These are phyloP conservation scores for Propithecus perrieri DNA, from an alignment of 2,797 vertebrate genomes.

Conservation along the genomic window DNA sequence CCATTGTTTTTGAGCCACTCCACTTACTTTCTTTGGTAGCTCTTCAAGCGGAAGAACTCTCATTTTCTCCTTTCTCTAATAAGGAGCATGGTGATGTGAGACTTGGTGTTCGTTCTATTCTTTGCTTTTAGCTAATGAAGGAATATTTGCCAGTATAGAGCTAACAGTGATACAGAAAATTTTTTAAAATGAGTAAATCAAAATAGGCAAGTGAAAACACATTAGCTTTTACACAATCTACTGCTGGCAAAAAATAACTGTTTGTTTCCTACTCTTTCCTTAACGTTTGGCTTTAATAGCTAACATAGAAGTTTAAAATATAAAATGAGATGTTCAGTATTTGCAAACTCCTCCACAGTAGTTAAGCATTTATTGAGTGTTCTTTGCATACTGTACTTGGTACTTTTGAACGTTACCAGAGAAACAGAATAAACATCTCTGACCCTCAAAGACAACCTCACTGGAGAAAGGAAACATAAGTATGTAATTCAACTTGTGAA, in stretches of 20 bases:
- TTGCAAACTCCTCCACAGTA: not conserved
- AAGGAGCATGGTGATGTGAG: not conserved
- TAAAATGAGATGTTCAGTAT: not conserved
- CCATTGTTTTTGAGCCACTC: not conserved
- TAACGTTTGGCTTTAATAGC: not conserved
- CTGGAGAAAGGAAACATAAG: not conserved
- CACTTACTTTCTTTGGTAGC: not conserved
- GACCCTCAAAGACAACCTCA: not conserved
- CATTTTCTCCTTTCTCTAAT: slow-evolving; percentile 32
- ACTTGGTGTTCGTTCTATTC: not conserved
- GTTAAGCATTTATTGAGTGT: not conserved
- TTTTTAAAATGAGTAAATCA: not conserved
- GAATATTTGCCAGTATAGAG: not conserved
- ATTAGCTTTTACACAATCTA: not conserved
- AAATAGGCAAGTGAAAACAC: slow-evolving; percentile 20
- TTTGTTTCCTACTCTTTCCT: not conserved
- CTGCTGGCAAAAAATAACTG: not conserved
- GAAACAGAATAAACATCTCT: slow-evolving; percentile 1
- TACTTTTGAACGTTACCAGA: not conserved
- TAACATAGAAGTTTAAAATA: not conserved
- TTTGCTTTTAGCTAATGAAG: slow-evolving; percentile 30
- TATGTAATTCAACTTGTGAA: not conserved
- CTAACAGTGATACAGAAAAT: slow-evolving; percentile 10
- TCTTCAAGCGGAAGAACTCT: not conserved
- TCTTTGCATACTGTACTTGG: not conserved